Conservation (phyloP, 2,888 invertebrate genomes). For the Limulus polyphemus region DNA sequence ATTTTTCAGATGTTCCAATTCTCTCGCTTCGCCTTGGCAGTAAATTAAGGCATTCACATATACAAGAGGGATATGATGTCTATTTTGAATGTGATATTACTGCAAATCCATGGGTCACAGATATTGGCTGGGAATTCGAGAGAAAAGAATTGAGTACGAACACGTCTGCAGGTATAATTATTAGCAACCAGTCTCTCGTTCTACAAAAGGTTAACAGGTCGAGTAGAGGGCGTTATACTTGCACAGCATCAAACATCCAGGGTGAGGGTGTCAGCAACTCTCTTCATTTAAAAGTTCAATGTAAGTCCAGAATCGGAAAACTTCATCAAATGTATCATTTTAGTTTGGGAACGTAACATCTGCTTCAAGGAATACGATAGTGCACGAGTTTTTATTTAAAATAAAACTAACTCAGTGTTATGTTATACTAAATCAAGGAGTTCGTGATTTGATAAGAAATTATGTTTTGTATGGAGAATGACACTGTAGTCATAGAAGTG, state of each 20-base stretch:
- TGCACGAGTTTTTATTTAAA: no score
- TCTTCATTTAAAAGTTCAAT: constrained; percentile 28
- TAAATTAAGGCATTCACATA: constrained; percentile 68
- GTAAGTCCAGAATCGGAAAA: constrained; percentile 18
- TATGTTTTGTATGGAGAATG: no score
- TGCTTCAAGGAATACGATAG: no score
- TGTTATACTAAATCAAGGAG: no score
- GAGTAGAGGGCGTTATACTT: constrained; percentile 28
- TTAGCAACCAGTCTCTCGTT: constrained; percentile 29
- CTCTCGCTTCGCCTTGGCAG: constrained; percentile 68
- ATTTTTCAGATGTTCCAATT: constrained; percentile 62
- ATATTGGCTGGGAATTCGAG: constrained; percentile 55
- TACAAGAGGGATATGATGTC: constrained; percentile 83
- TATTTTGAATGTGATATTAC: constrained; percentile 85
- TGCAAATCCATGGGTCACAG: constrained; percentile 71
- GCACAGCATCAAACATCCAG: constrained; percentile 28
- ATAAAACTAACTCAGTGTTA: no score
- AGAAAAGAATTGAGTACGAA: constrained; percentile 24
- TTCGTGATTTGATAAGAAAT: no score
- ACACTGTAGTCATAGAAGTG: no score
- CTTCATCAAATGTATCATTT: no score
- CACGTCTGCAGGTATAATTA: constrained; percentile 26
- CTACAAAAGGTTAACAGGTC: constrained; percentile 28
- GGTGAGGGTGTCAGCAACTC: constrained; percentile 29
- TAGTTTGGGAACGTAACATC: no score